These are phyloP conservation scores for Meteorus cinctellus DNA, from an alignment of 2,888 invertebrate species.

Conservation along the genomic window DNA sequence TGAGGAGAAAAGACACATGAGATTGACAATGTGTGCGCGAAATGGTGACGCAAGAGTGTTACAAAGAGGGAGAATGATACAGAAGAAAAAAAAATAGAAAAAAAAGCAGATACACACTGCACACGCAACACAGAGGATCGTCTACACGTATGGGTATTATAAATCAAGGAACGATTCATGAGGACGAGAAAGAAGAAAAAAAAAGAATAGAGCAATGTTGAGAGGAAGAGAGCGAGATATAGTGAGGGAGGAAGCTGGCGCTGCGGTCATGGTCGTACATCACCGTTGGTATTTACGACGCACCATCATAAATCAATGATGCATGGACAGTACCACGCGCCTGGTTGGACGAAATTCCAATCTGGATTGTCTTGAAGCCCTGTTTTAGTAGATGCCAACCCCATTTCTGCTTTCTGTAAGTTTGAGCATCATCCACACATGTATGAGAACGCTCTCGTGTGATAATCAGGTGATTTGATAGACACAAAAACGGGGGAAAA, in stretches of 20 bases:
- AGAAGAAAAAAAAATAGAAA: constrained; percentile 32
- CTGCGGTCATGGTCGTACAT: constrained; percentile 60
- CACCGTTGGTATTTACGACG: constrained; percentile 62
- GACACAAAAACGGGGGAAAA: background rate
- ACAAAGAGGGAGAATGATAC: constrained; percentile 44
- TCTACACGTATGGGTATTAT: constrained; percentile 55
- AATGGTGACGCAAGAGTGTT: constrained; percentile 47
- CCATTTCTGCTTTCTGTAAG: constrained; percentile 14
- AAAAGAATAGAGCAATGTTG: constrained; percentile 37
- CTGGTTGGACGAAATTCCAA: constrained; percentile 61
- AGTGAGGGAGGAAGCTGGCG: constrained; percentile 44
- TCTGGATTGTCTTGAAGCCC: constrained; percentile 38
- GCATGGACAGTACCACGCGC: constrained; percentile 51
- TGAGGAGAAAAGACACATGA: constrained; percentile 12
- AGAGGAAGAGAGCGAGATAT: constrained; percentile 33
- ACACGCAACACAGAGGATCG: constrained; percentile 52
- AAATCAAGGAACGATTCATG: constrained; percentile 59
- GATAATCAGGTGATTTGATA: constrained; percentile 12
- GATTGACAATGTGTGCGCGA: constrained; percentile 32
- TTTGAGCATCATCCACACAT: background rate
- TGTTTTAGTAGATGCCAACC: constrained; percentile 16
- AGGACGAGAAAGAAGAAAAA: constrained; percentile 36
- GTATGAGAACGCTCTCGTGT: background rate
- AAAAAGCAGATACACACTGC: background rate
- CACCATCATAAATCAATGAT: constrained; percentile 66